A percentile compares a stretch with the other conserved stretches of the same genome.
Evolutionary conservation across 2,888 invertebrate genomes (phyloP).

Genomic region (Noctua janthina): DNA sequence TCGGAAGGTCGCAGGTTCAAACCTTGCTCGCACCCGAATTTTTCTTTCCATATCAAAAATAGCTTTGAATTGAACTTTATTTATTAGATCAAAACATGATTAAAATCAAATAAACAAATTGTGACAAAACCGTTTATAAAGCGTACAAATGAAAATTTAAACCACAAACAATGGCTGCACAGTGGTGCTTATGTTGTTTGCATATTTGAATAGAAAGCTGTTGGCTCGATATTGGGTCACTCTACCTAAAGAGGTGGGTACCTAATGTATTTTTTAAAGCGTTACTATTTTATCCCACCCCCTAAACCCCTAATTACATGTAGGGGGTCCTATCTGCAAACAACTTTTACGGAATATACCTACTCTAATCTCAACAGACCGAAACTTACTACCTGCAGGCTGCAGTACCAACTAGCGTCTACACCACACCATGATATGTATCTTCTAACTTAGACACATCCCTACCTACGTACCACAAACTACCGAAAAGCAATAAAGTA

Average conservation of each 20-base stretch:
- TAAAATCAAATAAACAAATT: not conserved
- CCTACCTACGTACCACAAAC: not conserved
- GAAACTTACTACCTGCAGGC: conserved; percentile 1
- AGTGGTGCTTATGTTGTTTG: too few relatives aligned
- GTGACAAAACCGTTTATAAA: not conserved
- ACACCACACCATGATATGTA: conserved; percentile 30
- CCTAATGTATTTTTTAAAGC: too few relatives aligned
- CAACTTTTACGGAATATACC: conserved; percentile 23
- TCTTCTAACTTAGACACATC: not conserved
- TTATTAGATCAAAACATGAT: not conserved
- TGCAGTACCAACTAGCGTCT: conserved; percentile 3
- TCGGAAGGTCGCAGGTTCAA: too few relatives aligned
- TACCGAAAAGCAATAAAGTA: not conserved
- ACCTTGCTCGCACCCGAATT: too few relatives aligned
- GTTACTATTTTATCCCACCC: too few relatives aligned
- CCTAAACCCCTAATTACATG: too few relatives aligned
- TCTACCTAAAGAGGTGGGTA: too few relatives aligned
- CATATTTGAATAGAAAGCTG: too few relatives aligned
- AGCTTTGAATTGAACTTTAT: not conserved
- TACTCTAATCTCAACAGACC: conserved; percentile 32
- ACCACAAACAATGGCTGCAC: not conserved
- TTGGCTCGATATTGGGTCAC: too few relatives aligned
- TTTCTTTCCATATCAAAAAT: too few relatives aligned
- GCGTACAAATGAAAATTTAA: conserved; percentile 9
- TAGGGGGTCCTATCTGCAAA: not conserved